A percentile compares a stretch with the other conserved stretches of the same genome.
These are phyloP conservation scores for Habroteleia sp. DNA, from an alignment of 2,888 invertebrate species.

Conservation along the genomic window DNA sequence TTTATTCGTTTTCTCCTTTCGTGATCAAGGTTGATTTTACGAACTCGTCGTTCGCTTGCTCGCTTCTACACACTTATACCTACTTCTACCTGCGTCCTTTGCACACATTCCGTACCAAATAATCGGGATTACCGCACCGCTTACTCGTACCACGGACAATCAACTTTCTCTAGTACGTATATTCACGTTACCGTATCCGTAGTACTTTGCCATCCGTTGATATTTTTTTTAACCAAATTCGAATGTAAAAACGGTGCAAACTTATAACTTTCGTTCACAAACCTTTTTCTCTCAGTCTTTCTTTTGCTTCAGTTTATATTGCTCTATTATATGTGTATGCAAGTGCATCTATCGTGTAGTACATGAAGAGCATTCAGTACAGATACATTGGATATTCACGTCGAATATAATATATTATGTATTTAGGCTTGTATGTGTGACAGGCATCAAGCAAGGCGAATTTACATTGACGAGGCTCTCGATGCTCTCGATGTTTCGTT, in stretches of 20 bases:
- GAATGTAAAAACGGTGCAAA: constrained; percentile 14
- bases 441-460: not conserved
- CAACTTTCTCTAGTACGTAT: constrained; percentile 50
- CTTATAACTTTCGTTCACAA: constrained; percentile 12
- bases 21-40: constrained; percentile 69
- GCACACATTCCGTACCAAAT: not conserved
- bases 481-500: no score
- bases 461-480: no score
- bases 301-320: not conserved
- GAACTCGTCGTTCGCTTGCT: constrained; percentile 26
- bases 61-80: not conserved
- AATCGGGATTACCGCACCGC: constrained; percentile 2
- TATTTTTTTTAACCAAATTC: constrained; percentile 69
- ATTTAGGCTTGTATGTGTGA: not conserved
- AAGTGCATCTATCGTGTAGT: not conserved
- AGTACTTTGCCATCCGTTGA: constrained; percentile 78
- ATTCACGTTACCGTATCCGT: constrained; percentile 69
- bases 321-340: not conserved
- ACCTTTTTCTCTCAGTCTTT: not conserved
- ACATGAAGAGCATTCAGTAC: no score
- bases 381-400: no score
- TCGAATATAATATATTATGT: no score
- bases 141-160: constrained; percentile 60
- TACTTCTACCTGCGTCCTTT: constrained; percentile 2
- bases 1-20: constrained; percentile 71